Evolutionary conservation across 2,113 vertebrate species (phyloP).

Genomic region (Zapus hudsonius): DNA sequence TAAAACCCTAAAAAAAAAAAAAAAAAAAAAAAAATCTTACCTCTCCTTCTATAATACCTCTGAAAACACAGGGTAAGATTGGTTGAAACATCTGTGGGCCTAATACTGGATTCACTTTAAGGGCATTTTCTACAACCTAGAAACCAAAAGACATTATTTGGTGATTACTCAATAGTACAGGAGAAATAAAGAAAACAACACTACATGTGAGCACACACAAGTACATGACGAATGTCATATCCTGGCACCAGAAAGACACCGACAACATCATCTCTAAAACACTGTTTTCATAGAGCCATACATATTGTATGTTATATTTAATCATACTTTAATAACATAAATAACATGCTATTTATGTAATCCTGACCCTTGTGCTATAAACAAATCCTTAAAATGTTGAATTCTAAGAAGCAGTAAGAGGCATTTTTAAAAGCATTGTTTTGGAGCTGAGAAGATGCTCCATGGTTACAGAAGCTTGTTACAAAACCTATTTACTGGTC

Average conservation of each 20-base stretch:
- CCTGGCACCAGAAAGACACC: not conserved
- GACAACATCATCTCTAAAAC: conserved; percentile 27
- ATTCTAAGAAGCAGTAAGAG: conserved; percentile 35
- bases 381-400: not conserved
- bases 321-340: not conserved
- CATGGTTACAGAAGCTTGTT: too few species aligned
- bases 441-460: too few species aligned
- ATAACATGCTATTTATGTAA: not conserved
- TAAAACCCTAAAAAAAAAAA: too few species aligned
- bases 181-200: conserved; percentile 42
- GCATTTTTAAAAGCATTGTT: not conserved
- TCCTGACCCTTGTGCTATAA: conserved; percentile 52
- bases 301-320: conserved; percentile 1
- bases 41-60: conserved; percentile 95
- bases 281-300: not conserved
- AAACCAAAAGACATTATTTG: conserved; percentile 72
- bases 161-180: not conserved
- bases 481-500: too few species aligned
- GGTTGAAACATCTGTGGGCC: conserved; percentile 95
- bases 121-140: conserved; percentile 96
- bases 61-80: conserved; percentile 92
- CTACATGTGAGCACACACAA: not conserved
- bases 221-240: not conserved
- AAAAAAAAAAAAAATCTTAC: conserved; percentile 88
- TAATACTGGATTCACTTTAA: conserved; percentile 94